These are phyloP conservation scores for Crax fasciolata DNA, from an alignment of 2,797 vertebrate genomes.

Conservation along the genomic window DNA sequence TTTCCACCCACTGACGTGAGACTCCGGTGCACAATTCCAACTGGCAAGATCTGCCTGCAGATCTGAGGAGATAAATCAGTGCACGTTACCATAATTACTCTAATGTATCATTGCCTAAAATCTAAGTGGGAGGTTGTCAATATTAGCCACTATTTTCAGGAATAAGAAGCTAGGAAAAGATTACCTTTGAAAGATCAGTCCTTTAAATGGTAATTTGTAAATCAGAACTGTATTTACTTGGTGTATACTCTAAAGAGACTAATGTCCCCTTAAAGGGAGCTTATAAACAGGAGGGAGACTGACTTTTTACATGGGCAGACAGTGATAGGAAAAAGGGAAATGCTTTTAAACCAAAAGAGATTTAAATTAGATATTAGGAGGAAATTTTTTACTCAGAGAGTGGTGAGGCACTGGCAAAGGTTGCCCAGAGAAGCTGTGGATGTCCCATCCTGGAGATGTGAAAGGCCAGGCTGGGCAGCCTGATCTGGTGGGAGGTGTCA, in stretches of 20 bases:
- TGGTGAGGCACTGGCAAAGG: not conserved
- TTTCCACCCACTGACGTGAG: not conserved
- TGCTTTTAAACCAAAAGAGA: not conserved
- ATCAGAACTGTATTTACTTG: not conserved
- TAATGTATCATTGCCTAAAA: not conserved
- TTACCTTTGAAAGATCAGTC: not conserved
- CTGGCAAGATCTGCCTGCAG: slow-evolving; percentile 18
- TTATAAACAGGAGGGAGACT: not conserved
- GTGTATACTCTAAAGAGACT: not conserved
- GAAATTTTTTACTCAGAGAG: not conserved
- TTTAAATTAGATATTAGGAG: not conserved
- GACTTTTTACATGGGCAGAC: not conserved
- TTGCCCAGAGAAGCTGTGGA: not conserved
- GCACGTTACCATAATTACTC: not conserved
- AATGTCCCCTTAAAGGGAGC: not conserved
- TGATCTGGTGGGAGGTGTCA: not conserved
- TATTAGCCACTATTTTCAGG: not conserved
- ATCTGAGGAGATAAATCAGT: not conserved
- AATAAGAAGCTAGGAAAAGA: not conserved
- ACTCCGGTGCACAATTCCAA: not conserved
- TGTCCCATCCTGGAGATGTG: not conserved
- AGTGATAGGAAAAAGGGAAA: not conserved
- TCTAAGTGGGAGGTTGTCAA: not conserved
- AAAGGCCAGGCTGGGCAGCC: not conserved
- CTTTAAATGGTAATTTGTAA: not conserved